These are phyloP conservation scores for Chloropsis hardwickii DNA, from an alignment of 2,113 vertebrate genomes.

Conservation along the genomic window DNA sequence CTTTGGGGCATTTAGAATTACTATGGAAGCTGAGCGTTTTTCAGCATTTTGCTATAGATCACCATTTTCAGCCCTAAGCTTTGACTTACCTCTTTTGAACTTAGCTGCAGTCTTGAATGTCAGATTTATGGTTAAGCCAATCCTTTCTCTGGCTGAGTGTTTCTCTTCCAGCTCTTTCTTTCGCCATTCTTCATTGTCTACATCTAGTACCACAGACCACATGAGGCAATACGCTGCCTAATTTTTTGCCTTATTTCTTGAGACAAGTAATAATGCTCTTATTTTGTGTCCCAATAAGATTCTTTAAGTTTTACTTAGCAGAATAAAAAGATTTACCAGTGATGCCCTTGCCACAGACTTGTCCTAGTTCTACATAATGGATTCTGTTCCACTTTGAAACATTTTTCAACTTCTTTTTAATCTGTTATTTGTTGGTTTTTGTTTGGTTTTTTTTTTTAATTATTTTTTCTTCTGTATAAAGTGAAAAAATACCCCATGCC, in stretches of 20 bases:
- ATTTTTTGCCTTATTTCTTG: background rate
- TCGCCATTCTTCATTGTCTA: background rate
- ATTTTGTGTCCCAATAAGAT: background rate
- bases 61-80: background rate
- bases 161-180: background rate
- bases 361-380: background rate
- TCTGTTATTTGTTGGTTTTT: background rate
- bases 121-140: background rate
- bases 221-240: background rate
- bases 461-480: background rate
- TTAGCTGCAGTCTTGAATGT: background rate
- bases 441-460: background rate
- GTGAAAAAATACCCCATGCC: background rate
- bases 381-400: background rate
- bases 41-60: background rate
- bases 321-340: background rate
- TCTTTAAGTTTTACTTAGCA: background rate
- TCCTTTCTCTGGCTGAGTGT: background rate
- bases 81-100: background rate
- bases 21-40: background rate
- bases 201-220: background rate
- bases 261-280: background rate
- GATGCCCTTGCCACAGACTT: background rate
- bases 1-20: background rate
- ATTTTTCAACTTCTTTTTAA: background rate